Base-by-base conservation (phyloP, 2,113 vertebrate genomes). In the Eretmochelys imbricata region DNA sequence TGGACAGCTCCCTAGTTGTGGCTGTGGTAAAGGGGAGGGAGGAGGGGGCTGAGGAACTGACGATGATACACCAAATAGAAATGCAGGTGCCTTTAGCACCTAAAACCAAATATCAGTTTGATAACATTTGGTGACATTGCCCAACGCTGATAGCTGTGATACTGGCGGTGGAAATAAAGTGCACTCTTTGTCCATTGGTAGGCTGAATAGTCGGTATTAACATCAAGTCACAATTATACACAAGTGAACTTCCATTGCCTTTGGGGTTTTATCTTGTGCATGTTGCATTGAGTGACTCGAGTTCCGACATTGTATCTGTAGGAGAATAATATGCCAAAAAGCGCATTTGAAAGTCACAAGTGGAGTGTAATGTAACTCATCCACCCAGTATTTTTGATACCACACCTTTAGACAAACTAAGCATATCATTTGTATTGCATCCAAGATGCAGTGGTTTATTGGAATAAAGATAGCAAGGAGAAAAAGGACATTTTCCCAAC, bases 161-260 rank as follows among this genome's bases (percentile, higher is more conserved):
- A 11, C 22, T 87, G 82, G 72, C 35, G 42, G 80, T 88, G 92
- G 72, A 31, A 89, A 53, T 80, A 75, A 72, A 84, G 79, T 82
- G 88, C 87, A 87, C 94, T 96, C 75, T 89, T 50, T 38, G 65
- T 72, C 81, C 94, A 51, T 27, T 48, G 93, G 51, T 69, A 95
- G 79, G 27, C 91, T 0, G 0, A 79, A 86, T 72, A 65, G 81
- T 89, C 89, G 72, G 57, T 91, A 49, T 87, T 82, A 94, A 93
- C 94, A 87, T 22, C 81, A n/a, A 85, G 79, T 81, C 48, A 75
- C 20, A 84, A 3, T 72, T 79, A 17, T 95, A 75, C 95, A 46
- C 69, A 17, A 13, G 79, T 54, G 83, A 54, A 93, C 48, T 46
- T 76, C 65, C 38, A 2, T 76, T 76, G 20, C 75, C 25, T 78